Base-by-base conservation (phyloP, 2,888 invertebrate genomes). In the Tetramorium bicarinatum region DNA sequence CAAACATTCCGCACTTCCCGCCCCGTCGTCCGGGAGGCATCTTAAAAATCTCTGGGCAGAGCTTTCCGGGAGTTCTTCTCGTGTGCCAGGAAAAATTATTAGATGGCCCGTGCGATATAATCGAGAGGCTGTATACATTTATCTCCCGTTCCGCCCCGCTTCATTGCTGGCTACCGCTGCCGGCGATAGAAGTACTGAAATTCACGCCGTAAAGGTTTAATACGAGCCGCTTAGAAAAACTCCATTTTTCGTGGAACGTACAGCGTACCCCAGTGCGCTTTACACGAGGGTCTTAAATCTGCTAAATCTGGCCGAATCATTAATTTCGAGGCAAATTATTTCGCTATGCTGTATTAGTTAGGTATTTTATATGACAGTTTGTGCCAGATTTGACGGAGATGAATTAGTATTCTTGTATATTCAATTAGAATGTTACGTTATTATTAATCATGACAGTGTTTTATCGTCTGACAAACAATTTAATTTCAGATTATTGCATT, bases 1-100 rank as follows among this genome's bases (percentile, higher is more conserved):
- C 79, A 72, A 80, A 80, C 74, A 59, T 72, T 69, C 69, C 54
- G 38, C 29, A n/a, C n/a, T 3, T 11, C 7, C 56, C 41, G 13
- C 44, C 29, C 15, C 21, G 18, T 41, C 21, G 18, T 41, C 13
- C 21, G 34, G 18, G n/a, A 59, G 38, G 74, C 59, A 80, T 80
- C 74, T 80, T 80, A 80, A 80, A 80, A 80, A 80, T 80, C 74
- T 79, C 59, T 13, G 47, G 34, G 74, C 47, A 72, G 34, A 59
- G 74, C 59, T 72, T 72, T 72, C 56, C 74, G 34, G 47, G 13
- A 47, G 79, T 80, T 80, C 59, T 59, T 80, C 29, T 47, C 47
- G 47, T 47, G 59, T 44, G 18, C 79, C 11, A 15, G 11, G 47
- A 15, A 47, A 72, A 80, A 80, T 72, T 80, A 80, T 80, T 72